Base-by-base conservation (phyloP, 1,140 invertebrate genomes). In the Apis laboriosa region DNA sequence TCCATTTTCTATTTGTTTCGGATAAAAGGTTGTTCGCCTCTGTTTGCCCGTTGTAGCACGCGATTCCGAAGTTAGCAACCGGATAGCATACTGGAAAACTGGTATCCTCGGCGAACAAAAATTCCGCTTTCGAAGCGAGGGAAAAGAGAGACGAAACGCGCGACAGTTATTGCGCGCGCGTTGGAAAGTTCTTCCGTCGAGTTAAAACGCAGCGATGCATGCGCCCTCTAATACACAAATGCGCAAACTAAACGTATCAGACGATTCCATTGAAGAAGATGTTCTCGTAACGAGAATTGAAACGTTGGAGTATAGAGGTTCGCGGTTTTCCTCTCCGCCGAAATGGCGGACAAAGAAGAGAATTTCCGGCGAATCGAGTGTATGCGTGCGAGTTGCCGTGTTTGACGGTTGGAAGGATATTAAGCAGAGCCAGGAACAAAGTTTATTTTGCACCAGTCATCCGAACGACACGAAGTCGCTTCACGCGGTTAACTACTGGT, bases 381-480 rank as follows among this genome's bases (percentile, higher is more conserved):
- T 21, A 72, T 24, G 24, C 28, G 53, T 9, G 24, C 34, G 53
- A 9, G 63, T 75, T 55, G 76, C 63, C 55, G 64, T 68, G 53
- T 81, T 76, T 68, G 80, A 77, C 21, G 64, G 58, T 60, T 77
- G 81, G 68, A 77, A 63, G 77, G 73, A 68, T 87, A 87, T 81
- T 80, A 86, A 80, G 73, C 77, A 53, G 53, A 70, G 53, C 84
- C 24, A 55, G 85, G 80, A 84, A 88, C 89, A 89, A 90, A 90
- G 88, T 89, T 90, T 89, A 89, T 90, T 87, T 89, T 84, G 86
- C 89, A 89, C 86, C 88, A 88, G 76, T 79, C 85, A 79, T 58
- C 67, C 73, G 24, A 34, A 43, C 56, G 34, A 43, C 34, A 43
- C 34, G 55, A 71, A 86, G 77, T 84, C 85, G 81, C 43, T 73